Evolutionary conservation across 1,140 invertebrate species (phyloP).

Genomic region (Leptestheria dahalacensis): DNA sequence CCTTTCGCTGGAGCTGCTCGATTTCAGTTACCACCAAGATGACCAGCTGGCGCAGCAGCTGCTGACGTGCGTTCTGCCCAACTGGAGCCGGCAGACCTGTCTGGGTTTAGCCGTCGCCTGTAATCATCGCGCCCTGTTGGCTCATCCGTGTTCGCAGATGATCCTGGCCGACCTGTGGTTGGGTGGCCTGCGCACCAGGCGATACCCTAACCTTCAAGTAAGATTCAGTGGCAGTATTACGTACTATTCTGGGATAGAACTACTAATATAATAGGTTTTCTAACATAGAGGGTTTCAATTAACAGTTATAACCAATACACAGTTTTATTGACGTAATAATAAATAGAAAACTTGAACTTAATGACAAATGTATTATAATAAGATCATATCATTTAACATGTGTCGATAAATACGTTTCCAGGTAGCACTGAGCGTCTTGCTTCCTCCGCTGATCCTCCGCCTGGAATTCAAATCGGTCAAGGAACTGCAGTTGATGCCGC

Average conservation of each 20-base stretch:
- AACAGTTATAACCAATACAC: too few species aligned
- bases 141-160: constrained; percentile 93
- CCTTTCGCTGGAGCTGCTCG: constrained; percentile 74
- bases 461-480: constrained; percentile 93
- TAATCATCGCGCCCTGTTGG: constrained; percentile 79
- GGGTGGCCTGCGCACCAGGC: constrained; percentile 85
- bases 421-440: constrained; percentile 70
- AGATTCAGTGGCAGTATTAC: too few species aligned
- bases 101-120: constrained; percentile 85
- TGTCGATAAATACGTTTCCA: too few species aligned
- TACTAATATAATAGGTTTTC: too few species aligned
- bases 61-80: constrained; percentile 86
- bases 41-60: constrained; percentile 87
- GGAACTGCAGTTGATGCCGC: constrained; percentile 88
- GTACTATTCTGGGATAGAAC: too few species aligned
- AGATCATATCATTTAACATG: too few species aligned
- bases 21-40: constrained; percentile 90
- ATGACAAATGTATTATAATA: too few species aligned
- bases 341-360: too few species aligned
- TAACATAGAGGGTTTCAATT: too few species aligned
- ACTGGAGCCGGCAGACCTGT: constrained; percentile 95
- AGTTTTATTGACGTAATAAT: too few species aligned
- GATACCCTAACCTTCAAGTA: constrained; percentile 82
- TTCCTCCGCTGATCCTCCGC: constrained; percentile 69
- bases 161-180: constrained; percentile 97